phyloP scores from a whole-genome alignment of 2,797 vertebrate genomes.

The Telmatherina bonti region DNA sequence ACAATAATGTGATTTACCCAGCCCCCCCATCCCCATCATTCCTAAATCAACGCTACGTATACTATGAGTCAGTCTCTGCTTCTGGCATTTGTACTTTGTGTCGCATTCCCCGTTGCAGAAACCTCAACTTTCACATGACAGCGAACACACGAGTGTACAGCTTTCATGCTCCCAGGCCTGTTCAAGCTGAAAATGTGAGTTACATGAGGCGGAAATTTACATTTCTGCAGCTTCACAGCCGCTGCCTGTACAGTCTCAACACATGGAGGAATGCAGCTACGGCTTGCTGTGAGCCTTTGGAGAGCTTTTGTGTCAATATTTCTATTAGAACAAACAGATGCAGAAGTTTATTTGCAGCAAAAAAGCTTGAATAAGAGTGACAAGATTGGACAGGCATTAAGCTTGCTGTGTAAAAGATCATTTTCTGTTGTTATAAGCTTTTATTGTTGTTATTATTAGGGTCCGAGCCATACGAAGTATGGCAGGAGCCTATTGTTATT shows the following conservation, averaged over 20 bases:
- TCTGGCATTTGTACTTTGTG: constrained; percentile 38
- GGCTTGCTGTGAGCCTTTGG: not conserved
- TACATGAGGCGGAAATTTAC: constrained; percentile 43
- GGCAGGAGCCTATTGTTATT: too few species aligned
- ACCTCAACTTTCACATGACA: constrained; percentile 42
- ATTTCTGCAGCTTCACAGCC: constrained; percentile 14
- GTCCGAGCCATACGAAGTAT: too few species aligned
- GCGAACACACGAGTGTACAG: constrained; percentile 20
- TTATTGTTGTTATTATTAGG: too few species aligned
- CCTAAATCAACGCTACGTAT: constrained; percentile 19
- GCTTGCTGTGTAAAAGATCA: constrained; percentile 20
- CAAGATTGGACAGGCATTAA: not conserved
- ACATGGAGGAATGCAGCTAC: not conserved
- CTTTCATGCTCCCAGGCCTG: constrained; percentile 26
- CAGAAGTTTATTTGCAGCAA: not conserved
- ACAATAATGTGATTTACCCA: constrained; percentile 2
- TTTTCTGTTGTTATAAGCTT: not conserved
- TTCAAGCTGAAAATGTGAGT: constrained; percentile 45
- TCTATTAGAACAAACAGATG: not conserved
- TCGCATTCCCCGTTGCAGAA: constrained; percentile 55
- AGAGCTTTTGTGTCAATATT: not conserved
- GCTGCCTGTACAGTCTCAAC: not conserved
- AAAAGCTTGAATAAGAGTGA: not conserved
- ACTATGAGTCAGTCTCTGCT: constrained; percentile 42
- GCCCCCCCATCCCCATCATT: not conserved